Percentiles rank a stretch among this genome's conserved stretches.
Evolutionary conservation across 23 tunicate genomes (phyloP).

Genomic region (Ascidia mentula): DNA sequence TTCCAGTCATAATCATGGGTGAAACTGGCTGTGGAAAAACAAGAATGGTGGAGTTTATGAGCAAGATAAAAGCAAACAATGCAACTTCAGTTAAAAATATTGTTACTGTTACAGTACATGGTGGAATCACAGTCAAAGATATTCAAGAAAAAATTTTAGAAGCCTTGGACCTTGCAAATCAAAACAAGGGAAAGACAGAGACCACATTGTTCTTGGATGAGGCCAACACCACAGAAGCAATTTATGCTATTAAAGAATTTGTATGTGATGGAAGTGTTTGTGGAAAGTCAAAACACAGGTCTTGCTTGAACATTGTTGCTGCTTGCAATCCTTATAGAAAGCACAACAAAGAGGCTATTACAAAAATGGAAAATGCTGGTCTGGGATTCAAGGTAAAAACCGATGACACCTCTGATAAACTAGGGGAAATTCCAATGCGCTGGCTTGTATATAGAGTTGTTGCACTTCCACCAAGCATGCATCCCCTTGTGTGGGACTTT

Average conservation of each 20-base stretch:
- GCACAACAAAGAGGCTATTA: conserved; percentile 42
- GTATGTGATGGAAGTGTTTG: conserved; percentile 65
- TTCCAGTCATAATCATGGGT: conserved; percentile 84
- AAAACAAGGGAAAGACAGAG: conserved; percentile 15
- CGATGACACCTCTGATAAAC: conserved; percentile 53
- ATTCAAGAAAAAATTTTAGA: conserved; percentile 41
- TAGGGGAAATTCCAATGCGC: conserved; percentile 77
- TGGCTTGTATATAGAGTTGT: conserved; percentile 70
- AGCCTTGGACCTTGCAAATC: conserved; percentile 24
- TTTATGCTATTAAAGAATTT: conserved; percentile 81
- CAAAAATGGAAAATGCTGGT: conserved; percentile 74
- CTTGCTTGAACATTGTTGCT: conserved; percentile 45
- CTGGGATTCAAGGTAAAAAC: conserved; percentile 66
- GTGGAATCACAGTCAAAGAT: conserved; percentile 57
- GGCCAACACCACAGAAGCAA: conserved; percentile 83
- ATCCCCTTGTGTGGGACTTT: conserved; percentile 86
- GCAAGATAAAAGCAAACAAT: conserved; percentile 47
- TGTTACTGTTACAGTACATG: conserved; percentile 73
- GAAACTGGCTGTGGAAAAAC: conserved; percentile 94
- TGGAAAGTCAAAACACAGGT: conserved; percentile 35
- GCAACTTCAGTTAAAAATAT: conserved; percentile 28
- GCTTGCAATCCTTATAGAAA: conserved; percentile 80
- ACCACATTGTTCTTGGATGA: conserved; percentile 71
- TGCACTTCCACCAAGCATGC: conserved; percentile 89
- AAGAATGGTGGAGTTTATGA: conserved; percentile 84